Conservation (phyloP, 2,888 invertebrate genomes). For the Meteorus colon region DNA sequence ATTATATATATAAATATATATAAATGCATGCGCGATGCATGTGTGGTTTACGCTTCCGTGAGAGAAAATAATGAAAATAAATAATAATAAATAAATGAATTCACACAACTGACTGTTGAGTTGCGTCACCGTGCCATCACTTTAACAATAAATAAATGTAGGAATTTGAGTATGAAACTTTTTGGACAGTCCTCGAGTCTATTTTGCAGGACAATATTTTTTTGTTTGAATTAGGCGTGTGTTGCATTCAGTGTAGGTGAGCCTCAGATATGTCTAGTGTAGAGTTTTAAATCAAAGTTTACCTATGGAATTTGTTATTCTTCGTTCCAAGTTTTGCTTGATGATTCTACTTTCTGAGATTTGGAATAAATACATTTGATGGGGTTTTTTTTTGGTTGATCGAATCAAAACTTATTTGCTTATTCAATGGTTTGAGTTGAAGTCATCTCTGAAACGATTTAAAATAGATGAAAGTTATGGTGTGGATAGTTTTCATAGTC, state of each 20-base stretch:
- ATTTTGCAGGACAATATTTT: neutral
- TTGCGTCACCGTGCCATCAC: conserved; percentile 44
- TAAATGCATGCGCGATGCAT: conserved; percentile 29
- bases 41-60: conserved; percentile 42
- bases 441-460: too few relatives aligned
- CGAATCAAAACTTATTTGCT: too few relatives aligned
- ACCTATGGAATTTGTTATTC: neutral
- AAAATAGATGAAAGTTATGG: too few relatives aligned
- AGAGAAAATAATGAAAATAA: conserved; percentile 29
- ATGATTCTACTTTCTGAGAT: too few relatives aligned
- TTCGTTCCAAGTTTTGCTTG: neutral
- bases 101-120: conserved; percentile 27
- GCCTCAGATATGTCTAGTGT: neutral
- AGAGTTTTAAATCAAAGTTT: neutral
- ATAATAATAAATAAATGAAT: conserved; percentile 17
- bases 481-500: too few relatives aligned
- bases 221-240: neutral
- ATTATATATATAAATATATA: conserved; percentile 24
- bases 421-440: too few relatives aligned
- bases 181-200: conserved; percentile 14
- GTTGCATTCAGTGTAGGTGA: neutral
- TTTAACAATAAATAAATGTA: conserved; percentile 21
- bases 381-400: too few relatives aligned
- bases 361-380: too few relatives aligned
- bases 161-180: conserved; percentile 14